These are phyloP conservation scores for Drosophila arizonae DNA, from an alignment of 1,140 invertebrate genomes.

Conservation along the genomic window DNA sequence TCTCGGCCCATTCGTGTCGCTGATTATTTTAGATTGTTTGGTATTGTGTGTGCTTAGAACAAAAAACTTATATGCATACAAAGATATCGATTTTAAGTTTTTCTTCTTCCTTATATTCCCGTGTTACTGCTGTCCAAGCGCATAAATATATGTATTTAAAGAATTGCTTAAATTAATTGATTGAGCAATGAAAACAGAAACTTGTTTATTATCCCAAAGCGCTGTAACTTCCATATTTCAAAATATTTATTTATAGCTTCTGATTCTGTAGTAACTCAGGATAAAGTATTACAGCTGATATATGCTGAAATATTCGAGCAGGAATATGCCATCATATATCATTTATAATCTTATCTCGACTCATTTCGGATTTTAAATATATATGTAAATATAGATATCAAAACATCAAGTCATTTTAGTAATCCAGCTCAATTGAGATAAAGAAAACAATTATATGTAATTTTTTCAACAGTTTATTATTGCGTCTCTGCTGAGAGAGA, in stretches of 20 bases:
- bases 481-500: constrained; percentile 23
- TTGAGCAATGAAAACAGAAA: background rate
- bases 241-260: no score
- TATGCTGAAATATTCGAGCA: no score
- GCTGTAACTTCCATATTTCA: no score
- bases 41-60: constrained; percentile 12
- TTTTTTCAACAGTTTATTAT: constrained; percentile 39
- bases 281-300: no score
- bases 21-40: constrained; percentile 27
- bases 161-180: background rate
- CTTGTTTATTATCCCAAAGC: background rate
- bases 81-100: constrained; percentile 3
- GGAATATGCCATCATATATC: no score
- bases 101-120: background rate
- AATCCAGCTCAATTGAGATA: background rate
- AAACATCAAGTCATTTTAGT: no score
- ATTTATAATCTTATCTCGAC: no score
- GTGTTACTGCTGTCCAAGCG: background rate
- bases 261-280: no score
- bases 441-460: constrained; percentile 11
- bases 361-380: background rate
- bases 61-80: constrained; percentile 9
- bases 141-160: background rate
- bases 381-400: background rate
- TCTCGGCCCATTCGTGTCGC: background rate